phyloP scores from a whole-genome alignment of 23 tunicate genomes.

The Halocynthia roretzi region DNA sequence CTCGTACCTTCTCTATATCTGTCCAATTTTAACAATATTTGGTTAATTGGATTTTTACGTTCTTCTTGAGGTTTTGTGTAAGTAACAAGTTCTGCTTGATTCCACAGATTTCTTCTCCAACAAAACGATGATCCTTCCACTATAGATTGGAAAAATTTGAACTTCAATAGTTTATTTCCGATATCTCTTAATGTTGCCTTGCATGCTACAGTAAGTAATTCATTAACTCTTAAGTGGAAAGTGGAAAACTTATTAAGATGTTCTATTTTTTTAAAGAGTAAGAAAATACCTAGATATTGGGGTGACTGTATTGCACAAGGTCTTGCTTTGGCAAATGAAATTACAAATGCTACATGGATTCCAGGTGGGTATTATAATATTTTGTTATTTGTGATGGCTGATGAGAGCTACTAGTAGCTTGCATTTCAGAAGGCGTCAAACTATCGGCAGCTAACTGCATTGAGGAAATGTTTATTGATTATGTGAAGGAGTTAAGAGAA shows the following conservation, averaged over 20 bases:
- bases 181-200: no score
- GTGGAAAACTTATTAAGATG: no score
- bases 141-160: constrained; percentile 1
- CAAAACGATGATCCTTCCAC: neutral
- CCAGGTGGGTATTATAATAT: neutral
- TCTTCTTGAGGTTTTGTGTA: neutral
- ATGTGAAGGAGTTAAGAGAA: no score
- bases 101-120: neutral
- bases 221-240: no score
- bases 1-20: neutral
- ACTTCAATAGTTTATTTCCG: neutral
- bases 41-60: neutral
- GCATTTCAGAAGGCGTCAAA: no score
- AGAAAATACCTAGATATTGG: no score
- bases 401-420: no score
- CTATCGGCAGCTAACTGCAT: no score
- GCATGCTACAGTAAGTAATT: no score
- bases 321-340: neutral
- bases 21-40: neutral
- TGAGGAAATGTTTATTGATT: no score
- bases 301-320: neutral
- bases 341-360: constrained; percentile 1
- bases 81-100: neutral
- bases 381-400: no score
- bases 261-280: no score